A percentile compares a stretch with the other conserved stretches of the same genome.
Evolutionary conservation across 2,113 vertebrate genomes (phyloP).

Genomic region (Cettia cetti): DNA sequence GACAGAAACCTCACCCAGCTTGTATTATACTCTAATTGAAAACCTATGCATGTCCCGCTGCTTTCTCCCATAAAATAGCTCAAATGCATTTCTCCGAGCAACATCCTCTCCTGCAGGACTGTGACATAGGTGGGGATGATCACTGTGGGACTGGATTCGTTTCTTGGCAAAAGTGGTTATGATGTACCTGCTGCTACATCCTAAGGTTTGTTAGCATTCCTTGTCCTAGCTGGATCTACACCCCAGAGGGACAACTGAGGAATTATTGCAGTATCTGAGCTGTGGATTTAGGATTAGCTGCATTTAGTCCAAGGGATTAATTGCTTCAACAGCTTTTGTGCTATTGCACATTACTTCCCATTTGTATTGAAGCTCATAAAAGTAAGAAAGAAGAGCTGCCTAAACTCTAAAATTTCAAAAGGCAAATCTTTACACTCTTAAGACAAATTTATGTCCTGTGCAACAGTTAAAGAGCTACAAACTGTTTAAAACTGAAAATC

Average conservation of each 20-base stretch:
- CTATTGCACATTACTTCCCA: not conserved
- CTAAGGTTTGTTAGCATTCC: slow-evolving; percentile 2
- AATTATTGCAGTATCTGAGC: not conserved
- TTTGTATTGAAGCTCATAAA: not conserved
- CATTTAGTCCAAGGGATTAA: not conserved
- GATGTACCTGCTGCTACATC: not conserved
- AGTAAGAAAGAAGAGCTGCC: not conserved
- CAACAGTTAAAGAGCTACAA: not conserved
- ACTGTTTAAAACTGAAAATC: not conserved
- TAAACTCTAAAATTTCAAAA: not conserved
- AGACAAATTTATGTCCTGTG: not conserved
- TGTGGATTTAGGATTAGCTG: not conserved
- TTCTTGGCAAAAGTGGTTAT: not conserved
- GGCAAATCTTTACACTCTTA: not conserved
- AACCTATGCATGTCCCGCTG: not conserved
- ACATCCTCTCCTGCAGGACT: not conserved
- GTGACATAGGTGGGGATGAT: slow-evolving; percentile 1
- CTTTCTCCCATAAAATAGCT: not conserved
- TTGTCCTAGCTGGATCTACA: not conserved
- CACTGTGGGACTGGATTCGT: not conserved
- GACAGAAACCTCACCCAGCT: rapidly evolving
- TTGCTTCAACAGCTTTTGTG: not conserved
- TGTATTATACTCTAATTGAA: not conserved
- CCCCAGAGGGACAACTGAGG: not conserved
- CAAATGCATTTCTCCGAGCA: not conserved